Evolutionary conservation across 2,113 vertebrate genomes (phyloP).

Genomic region (Lasiurus borealis): DNA sequence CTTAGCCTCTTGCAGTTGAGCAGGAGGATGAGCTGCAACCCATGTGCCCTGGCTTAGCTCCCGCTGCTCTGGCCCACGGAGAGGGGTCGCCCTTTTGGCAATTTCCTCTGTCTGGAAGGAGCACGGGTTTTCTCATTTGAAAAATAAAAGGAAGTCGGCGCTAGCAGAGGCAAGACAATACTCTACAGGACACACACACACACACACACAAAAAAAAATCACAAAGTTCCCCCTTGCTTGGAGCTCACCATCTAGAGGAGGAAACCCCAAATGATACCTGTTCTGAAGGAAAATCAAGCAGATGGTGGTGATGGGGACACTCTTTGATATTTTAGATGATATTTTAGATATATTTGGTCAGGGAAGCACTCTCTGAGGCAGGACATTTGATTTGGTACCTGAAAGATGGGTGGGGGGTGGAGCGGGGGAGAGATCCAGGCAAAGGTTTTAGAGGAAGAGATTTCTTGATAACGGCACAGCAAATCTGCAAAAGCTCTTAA

Average conservation of each 20-base stretch:
- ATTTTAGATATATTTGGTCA: background rate
- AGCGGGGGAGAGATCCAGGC: background rate
- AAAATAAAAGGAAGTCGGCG: background rate
- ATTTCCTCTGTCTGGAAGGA: constrained; percentile 7
- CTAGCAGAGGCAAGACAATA: background rate
- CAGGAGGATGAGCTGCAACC: background rate
- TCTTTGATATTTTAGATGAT: background rate
- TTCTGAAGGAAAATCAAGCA: constrained; percentile 35
- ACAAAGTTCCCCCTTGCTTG: background rate
- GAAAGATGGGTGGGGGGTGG: background rate
- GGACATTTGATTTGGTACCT: background rate
- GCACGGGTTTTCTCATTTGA: background rate
- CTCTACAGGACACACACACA: too few relatives aligned
- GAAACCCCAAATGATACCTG: background rate
- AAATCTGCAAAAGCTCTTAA: constrained; percentile 8
- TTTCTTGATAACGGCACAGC: background rate
- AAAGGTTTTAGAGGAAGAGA: background rate
- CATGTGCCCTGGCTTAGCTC: background rate
- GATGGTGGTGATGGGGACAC: background rate
- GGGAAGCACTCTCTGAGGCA: background rate
- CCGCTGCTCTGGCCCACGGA: background rate
- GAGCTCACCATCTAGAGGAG: background rate
- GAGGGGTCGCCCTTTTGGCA: background rate
- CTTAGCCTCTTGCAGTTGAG: background rate
- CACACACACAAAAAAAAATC: background rate